Evolutionary conservation across 2,797 vertebrate species (phyloP), one percentile per base, ranked within the genome.

Genomic region (Trachops cirrhosus): DNA sequence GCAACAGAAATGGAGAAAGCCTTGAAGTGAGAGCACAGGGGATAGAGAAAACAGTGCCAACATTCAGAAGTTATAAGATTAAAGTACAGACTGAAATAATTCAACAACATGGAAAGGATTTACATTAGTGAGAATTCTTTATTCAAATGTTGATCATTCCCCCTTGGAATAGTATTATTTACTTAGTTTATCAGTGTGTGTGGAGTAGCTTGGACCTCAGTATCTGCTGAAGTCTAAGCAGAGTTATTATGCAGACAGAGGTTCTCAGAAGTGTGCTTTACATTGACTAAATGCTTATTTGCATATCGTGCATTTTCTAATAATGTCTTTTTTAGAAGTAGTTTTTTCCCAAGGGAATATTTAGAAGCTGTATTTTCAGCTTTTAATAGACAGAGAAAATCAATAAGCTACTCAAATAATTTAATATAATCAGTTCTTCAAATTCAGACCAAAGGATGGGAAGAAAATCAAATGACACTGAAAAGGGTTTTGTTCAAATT

Each of bases 211-310:
- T 5, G 34, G 16, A 48, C 88, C 34, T 90, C n/a, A 68, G 64
- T 52, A 82, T 93, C 92, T 82, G 10, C 26, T 94, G 29, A 86
- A 59, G 2, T 80, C 39, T 87, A n/a, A 85, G 70, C 37, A 94
- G 32, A 95, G 41, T 54, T 92, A 90, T 88, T 95, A 85, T 93
- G 94, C 29, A 79, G 57, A 62, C 39, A 48, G 77, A 70, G 11
- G 34, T 78, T 96, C 52, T 82, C 16, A 77, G 32, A 92, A 80
- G 32, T 93, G 86, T 54, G 24, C 92, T 83, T 83, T 87, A 10
- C 91, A 89, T 93, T 96, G 37, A 29, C 83, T 90, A 84, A 96
- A 87, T 82, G 44, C 1, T 50, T 93, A 8, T 91, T 97, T 98
- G 93, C 9, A 59, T 95, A 94, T 93, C 9, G 39, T 37, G 14